phyloP scores from a whole-genome alignment of 2,113 vertebrate genomes.

The Ammodytes marinus region DNA sequence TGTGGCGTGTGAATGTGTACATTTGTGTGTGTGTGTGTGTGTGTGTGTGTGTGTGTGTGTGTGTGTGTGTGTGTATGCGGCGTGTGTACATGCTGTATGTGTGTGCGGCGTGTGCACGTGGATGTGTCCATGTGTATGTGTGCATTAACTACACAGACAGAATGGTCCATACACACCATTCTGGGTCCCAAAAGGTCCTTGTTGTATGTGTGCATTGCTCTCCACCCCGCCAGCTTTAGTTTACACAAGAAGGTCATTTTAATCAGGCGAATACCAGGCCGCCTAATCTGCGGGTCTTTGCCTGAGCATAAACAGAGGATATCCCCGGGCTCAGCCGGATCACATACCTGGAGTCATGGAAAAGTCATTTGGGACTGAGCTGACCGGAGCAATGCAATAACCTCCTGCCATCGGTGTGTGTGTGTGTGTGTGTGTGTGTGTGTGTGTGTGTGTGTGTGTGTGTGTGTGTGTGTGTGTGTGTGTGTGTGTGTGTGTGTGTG shows the following conservation, averaged over 20 bases:
- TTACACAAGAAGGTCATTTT: slow-evolving; percentile 84
- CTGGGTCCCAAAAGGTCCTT: slow-evolving; percentile 63
- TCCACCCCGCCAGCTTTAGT: slow-evolving; percentile 65
- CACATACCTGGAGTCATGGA: slow-evolving; percentile 79
- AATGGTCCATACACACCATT: slow-evolving; percentile 53
- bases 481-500: too few relatives aligned
- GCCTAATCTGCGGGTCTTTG: slow-evolving; percentile 78
- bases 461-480: too few relatives aligned
- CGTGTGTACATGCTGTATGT: neutral
- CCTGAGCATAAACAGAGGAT: slow-evolving; percentile 83
- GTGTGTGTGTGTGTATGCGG: slow-evolving; percentile 8
- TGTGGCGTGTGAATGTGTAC: too few relatives aligned
- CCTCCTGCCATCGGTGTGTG: slow-evolving; percentile 28
- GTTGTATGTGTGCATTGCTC: slow-evolving; percentile 47
- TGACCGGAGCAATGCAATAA: slow-evolving; percentile 66
- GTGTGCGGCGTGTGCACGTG: neutral
- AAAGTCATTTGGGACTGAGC: slow-evolving; percentile 78
- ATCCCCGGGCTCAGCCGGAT: slow-evolving; percentile 76
- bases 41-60: slow-evolving; percentile 26
- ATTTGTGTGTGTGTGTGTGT: slow-evolving; percentile 33
- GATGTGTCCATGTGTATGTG: slow-evolving; percentile 1
- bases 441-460: too few relatives aligned
- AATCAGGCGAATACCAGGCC: slow-evolving; percentile 82
- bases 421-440: too few relatives aligned
- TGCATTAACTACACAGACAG: slow-evolving; percentile 66